Evolutionary conservation across 2,113 vertebrate genomes (phyloP).

Genomic region (Baryphthengus martii): DNA sequence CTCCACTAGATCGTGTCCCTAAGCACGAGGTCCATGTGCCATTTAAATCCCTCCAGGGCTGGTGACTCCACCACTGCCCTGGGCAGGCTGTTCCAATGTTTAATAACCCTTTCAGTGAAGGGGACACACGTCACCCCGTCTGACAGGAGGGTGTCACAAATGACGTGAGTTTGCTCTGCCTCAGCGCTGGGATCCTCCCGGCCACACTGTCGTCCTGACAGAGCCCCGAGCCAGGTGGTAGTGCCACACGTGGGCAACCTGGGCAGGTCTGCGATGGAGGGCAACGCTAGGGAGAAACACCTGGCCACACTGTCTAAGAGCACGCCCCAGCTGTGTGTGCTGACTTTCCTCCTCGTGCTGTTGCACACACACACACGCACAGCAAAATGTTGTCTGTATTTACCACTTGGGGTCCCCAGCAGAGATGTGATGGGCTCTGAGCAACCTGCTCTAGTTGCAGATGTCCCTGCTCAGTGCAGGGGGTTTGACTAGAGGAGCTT

Average conservation of each 20-base stretch:
- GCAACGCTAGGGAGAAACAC: too few relatives aligned
- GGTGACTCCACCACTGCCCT: too few relatives aligned
- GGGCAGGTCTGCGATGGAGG: not conserved
- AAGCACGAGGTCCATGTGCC: too few relatives aligned
- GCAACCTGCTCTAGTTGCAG: not conserved
- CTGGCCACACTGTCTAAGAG: fast-evolving
- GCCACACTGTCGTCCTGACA: fast-evolving
- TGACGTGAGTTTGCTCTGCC: not conserved
- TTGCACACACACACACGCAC: too few relatives aligned
- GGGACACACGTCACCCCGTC: fast-evolving
- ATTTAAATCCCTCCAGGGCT: too few relatives aligned
- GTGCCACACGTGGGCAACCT: fast-evolving
- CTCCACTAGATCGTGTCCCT: too few relatives aligned
- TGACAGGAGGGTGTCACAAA: not conserved
- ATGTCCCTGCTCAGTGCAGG: not conserved
- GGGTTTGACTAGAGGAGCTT: not conserved
- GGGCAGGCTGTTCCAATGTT: too few relatives aligned
- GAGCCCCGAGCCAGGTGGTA: fast-evolving
- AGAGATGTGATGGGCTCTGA: not conserved
- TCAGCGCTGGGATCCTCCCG: not conserved
- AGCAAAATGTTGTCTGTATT: not conserved
- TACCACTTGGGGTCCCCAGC: fast-evolving
- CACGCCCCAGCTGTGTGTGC: fast-evolving
- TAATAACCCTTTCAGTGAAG: too few relatives aligned
- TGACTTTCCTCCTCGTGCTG: too few relatives aligned